Evolutionary conservation across 2,888 invertebrate species (phyloP), one percentile per base, ranked within the genome.

Genomic region (Crossocerus cetratus): DNA sequence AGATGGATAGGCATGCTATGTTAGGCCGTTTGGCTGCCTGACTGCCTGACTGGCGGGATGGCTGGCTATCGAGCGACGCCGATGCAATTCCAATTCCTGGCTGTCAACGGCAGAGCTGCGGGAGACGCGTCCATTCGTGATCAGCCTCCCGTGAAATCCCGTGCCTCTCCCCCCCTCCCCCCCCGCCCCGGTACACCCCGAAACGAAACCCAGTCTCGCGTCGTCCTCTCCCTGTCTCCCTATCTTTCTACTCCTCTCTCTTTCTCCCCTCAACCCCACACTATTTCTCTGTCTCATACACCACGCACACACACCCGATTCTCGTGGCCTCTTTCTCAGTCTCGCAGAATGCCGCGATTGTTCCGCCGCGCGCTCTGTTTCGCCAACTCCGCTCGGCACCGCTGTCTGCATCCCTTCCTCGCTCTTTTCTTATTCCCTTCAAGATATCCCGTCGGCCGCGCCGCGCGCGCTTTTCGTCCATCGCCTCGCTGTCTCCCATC

Each of bases 71-170:
- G 90, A 90, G 89, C 90, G 90, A 88, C 87, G 89, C 90, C 89
- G 89, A 90, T 90, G 90, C 90, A 89, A 90, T 90, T 90, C 90
- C 90, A 90, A 90, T 90, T 90, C 90, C 89, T 90, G 88, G 89
- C 90, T 90, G 90, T 90, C 90, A 90, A 89, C 89, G 87, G 87
- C 90, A 90, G 90, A 88, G 86, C 89, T 87, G 87, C 87, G 89
- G 88, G 89, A 89, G 87, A 87, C 90, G 88, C 89, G 89, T 89
- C 90, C 88, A 90, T 90, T 90, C 89, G 89, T 87, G 88, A 87
- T 83, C 90, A 88, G 89, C 87, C 89, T 89, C 77, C 89, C 90
- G 90, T 90, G 87, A 90, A 90, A 90, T 89, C 90, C 89, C 80
- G 85, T 88, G 83, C 88, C 87, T 84, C 86, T 83, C 83, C 81